Evolutionary conservation across 2,113 vertebrate species (phyloP).

Genomic region (Chionis minor): DNA sequence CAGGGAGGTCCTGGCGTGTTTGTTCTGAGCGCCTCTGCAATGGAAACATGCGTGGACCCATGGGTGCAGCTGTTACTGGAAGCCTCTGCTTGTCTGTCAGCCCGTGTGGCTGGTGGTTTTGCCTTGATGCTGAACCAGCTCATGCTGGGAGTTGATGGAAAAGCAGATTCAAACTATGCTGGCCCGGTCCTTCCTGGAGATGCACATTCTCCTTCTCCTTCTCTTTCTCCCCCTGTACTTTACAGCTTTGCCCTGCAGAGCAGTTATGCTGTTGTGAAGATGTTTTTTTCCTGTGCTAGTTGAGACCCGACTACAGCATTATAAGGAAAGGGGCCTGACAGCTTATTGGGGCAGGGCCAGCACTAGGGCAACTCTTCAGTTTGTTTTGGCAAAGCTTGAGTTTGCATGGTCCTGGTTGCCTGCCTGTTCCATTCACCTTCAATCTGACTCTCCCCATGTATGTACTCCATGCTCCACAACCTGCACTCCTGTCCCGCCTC

Average conservation of each 20-base stretch:
- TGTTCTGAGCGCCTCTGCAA: background rate
- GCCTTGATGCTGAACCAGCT: background rate
- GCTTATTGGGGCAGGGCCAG: conserved; percentile 53
- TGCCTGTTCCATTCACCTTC: conserved; percentile 34
- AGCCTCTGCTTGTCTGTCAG: background rate
- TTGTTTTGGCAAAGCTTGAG: conserved; percentile 56
- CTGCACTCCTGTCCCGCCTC: background rate
- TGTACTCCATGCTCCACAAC: background rate
- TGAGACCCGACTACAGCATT: background rate
- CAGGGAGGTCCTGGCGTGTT: background rate
- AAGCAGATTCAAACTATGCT: background rate
- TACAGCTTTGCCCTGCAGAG: background rate
- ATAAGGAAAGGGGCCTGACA: conserved; percentile 47
- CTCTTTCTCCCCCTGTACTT: background rate
- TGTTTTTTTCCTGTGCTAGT: conserved; percentile 33
- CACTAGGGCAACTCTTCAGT: conserved; percentile 8
- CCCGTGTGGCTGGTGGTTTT: background rate
- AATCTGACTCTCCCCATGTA: background rate
- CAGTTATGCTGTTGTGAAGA: background rate
- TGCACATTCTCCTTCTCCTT: background rate
- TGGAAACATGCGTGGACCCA: background rate
- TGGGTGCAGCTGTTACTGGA: conserved; percentile 13
- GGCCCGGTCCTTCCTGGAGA: background rate
- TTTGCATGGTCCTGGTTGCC: background rate
- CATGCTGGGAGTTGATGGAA: background rate